A percentile compares a stretch with the other conserved stretches of the same genome.
Conservation (phyloP, 2,888 invertebrate species). For the Anoplius nigerrimus region DNA sequence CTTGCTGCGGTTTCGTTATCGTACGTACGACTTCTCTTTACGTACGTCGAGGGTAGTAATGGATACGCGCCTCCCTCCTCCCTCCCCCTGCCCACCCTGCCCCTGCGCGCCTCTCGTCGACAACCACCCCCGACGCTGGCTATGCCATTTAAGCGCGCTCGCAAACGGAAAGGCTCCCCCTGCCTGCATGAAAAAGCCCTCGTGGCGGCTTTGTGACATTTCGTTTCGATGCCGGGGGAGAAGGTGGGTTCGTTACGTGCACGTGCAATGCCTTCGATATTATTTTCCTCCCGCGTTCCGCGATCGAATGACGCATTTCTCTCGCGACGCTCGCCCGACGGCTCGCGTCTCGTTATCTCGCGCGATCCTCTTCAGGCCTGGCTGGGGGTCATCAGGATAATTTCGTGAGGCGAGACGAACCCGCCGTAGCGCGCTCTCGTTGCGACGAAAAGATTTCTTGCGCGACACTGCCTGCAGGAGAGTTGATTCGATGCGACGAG, state of each 20-base stretch:
- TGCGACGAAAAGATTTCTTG: no score
- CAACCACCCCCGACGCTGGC: background rate
- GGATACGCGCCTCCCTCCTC: slow-evolving; percentile 20
- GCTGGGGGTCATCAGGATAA: no score
- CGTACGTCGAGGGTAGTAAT: slow-evolving; percentile 28
- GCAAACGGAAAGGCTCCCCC: slow-evolving; percentile 45
- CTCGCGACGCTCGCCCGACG: background rate
- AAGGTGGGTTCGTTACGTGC: slow-evolving; percentile 36
- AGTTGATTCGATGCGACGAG: no score
- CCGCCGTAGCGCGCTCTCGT: no score
- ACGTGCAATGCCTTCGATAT: slow-evolving; percentile 38
- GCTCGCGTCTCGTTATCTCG: slow-evolving; percentile 24
- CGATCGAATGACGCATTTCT: slow-evolving; percentile 4
- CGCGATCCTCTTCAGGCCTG: no score
- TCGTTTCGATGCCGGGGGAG: slow-evolving; percentile 27
- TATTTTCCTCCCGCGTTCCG: slow-evolving; percentile 6
- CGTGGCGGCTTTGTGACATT: slow-evolving; percentile 43
- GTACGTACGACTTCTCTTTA: slow-evolving; percentile 26
- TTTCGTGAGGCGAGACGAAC: no score
- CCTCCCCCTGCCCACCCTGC: slow-evolving; percentile 10
- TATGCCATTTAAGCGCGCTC: slow-evolving; percentile 45
- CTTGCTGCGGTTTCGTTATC: slow-evolving; percentile 48
- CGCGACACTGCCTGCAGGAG: no score
- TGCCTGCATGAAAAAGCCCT: slow-evolving; percentile 41
- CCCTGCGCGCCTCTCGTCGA: background rate